phyloP scores from a whole-genome alignment of 2,888 invertebrate species.

The Disparrhopalites patrizii region DNA sequence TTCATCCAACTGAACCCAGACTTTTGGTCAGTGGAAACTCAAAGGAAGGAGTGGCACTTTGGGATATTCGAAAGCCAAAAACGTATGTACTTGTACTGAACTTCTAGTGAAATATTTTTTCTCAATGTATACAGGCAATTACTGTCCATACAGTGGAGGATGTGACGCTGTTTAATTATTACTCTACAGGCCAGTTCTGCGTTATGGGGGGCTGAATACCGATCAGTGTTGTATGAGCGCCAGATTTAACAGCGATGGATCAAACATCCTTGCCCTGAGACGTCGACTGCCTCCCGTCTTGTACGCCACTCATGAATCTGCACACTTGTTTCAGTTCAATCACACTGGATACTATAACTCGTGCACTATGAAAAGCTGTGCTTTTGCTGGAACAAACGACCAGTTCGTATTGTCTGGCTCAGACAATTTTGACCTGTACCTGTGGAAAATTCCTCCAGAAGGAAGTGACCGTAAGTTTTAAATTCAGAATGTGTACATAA shows the following conservation, averaged over 20 bases:
- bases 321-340: conserved; percentile 79
- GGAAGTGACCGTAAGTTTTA: conserved; percentile 50
- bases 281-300: conserved; percentile 82
- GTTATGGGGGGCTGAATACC: conserved; percentile 62
- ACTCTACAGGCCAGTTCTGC: conserved; percentile 63
- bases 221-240: conserved; percentile 84
- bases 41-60: conserved; percentile 79
- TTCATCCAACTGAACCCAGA: conserved; percentile 77
- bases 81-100: conserved; percentile 60
- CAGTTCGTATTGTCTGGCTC: conserved; percentile 89
- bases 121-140: not conserved
- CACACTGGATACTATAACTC: conserved; percentile 81
- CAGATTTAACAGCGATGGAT: conserved; percentile 76
- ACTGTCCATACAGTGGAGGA: not conserved
- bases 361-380: conserved; percentile 96
- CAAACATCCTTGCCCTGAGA: conserved; percentile 72
- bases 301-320: conserved; percentile 61
- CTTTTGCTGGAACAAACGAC: conserved; percentile 85
- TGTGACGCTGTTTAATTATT: too few species aligned
- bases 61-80: conserved; percentile 80
- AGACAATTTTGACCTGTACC: conserved; percentile 90
- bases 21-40: conserved; percentile 85
- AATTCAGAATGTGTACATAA: conserved; percentile 7
- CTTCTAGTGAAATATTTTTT: not conserved
- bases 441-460: conserved; percentile 80